Conservation (phyloP, 2,888 invertebrate species). For the Camponotus fellah region DNA sequence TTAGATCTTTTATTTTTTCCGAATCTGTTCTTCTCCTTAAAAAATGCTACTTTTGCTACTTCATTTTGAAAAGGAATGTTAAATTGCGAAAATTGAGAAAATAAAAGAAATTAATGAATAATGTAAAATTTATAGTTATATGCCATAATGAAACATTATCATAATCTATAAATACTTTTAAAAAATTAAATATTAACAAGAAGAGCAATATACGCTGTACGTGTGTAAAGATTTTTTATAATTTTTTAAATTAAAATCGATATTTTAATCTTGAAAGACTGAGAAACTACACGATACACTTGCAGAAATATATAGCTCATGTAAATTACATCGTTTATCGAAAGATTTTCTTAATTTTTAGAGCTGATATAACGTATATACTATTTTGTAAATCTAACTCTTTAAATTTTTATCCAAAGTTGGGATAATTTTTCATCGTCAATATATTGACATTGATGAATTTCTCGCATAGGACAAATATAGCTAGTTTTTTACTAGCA, state of each 20-base stretch:
- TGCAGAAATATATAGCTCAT: neutral
- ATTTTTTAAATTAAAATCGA: neutral
- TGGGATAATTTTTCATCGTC: neutral
- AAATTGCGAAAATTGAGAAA: neutral
- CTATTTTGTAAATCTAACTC: neutral
- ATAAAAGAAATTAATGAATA: neutral
- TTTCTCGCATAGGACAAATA: neutral
- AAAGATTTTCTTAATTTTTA: constrained; percentile 11
- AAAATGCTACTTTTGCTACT: neutral
- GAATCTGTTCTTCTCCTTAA: neutral
- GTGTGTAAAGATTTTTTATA: neutral
- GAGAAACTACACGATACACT: neutral
- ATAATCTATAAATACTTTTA: neutral
- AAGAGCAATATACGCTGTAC: neutral
- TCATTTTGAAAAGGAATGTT: neutral
- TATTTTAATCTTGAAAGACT: neutral
- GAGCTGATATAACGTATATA: neutral
- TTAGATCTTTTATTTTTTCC: neutral
- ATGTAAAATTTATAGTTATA: neutral
- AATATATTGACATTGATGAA: neutral
- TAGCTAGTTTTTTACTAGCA: neutral
- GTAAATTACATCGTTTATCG: neutral
- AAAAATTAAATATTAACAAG: neutral
- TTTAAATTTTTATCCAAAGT: neutral
- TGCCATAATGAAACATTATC: neutral